Evolutionary conservation across 2,113 vertebrate genomes (phyloP).

Genomic region (Albula glossodonta): DNA sequence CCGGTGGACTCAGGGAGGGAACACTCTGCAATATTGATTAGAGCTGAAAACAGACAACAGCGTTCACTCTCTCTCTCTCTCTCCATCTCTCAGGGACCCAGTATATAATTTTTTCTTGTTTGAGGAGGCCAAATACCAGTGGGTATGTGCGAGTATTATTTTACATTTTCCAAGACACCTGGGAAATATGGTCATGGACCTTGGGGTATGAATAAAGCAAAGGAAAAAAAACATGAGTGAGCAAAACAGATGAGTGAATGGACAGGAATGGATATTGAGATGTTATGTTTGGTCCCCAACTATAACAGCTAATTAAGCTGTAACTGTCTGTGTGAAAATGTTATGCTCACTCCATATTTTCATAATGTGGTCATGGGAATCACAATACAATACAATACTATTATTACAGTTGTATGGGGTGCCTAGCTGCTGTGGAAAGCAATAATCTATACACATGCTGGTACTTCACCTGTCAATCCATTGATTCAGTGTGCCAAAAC

Average conservation of each 20-base stretch:
- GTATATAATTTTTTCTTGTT: no score
- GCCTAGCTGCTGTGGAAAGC: no score
- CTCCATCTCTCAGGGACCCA: no score
- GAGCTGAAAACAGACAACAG: not conserved
- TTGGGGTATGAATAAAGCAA: not conserved
- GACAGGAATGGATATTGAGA: not conserved
- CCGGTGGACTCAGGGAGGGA: conserved; percentile 15
- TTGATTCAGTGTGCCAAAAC: no score
- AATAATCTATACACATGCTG: no score
- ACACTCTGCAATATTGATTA: conserved; percentile 52
- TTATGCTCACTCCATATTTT: not conserved
- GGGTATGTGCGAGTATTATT: conserved; percentile 6
- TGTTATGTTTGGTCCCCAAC: not conserved
- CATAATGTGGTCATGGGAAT: not conserved
- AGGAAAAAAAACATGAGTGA: not conserved
- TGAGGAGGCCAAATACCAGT: not conserved
- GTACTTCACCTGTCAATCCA: no score
- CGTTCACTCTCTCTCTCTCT: not conserved
- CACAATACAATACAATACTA: not conserved
- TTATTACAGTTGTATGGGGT: not conserved
- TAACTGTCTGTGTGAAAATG: not conserved
- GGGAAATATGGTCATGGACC: not conserved
- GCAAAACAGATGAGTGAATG: not conserved
- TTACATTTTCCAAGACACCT: not conserved
- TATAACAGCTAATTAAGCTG: not conserved